Evolutionary conservation across 2,113 vertebrate genomes (phyloP).

Genomic region (Mesitornis unicolor): DNA sequence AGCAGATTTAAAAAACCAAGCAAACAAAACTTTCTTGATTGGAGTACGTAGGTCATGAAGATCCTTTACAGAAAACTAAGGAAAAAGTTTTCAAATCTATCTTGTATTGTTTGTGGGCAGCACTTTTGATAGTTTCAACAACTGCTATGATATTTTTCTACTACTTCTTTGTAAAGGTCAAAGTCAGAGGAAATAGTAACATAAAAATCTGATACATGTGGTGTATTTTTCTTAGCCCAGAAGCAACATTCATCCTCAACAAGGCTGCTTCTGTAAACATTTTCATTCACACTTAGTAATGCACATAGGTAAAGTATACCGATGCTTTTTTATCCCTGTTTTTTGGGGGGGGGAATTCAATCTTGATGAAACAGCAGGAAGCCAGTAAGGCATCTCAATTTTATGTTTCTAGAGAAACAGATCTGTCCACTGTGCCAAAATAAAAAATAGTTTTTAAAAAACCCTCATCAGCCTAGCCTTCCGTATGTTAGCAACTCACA

Average conservation of each 20-base stretch:
- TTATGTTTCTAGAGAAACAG: not conserved
- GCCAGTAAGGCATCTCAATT: not conserved
- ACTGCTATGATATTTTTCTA: not conserved
- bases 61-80: not conserved
- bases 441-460: not conserved
- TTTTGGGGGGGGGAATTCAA: not conserved
- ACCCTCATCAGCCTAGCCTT: not conserved
- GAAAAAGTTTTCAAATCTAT: not conserved
- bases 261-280: not conserved
- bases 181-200: not conserved
- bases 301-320: not conserved
- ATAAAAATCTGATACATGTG: not conserved
- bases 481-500: not conserved
- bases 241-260: not conserved
- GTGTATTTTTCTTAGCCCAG: not conserved
- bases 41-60: not conserved
- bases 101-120: not conserved
- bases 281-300: not conserved
- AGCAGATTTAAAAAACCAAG: not conserved
- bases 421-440: not conserved
- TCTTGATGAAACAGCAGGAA: not conserved
- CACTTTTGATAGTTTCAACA: not conserved
- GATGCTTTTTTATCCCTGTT: not conserved
- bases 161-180: not conserved
- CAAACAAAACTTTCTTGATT: not conserved